Base-by-base conservation (phyloP, 2,888 invertebrate species). In the Phragmatobia fuliginosa region DNA sequence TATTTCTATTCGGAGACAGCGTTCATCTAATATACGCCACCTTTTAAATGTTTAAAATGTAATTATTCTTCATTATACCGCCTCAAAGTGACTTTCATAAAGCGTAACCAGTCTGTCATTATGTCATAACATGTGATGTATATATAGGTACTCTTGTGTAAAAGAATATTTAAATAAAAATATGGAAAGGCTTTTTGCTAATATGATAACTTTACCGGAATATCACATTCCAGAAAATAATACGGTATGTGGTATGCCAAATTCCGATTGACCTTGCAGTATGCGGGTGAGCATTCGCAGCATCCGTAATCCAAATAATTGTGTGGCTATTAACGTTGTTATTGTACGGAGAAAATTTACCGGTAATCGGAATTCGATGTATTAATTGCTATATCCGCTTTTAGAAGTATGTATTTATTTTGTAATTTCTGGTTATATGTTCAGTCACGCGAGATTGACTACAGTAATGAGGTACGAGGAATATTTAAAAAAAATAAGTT, bases 161-260 rank as follows among this genome's bases (percentile, higher is more conserved):
- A 7, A 45, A 45, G 21, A 6, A 45, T 21, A 21, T 45, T 45
- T 21, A 45, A 45, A 45, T 21, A 21, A 45, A 45, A 45, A 8
- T 45, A 45, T 41, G 0, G 21, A 8, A 16, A 21, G 8, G 21
- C 8, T 45, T 45, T 45, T 45, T 2, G 45, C 1, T 45, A 8
- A 4, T 52, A 52, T 25, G 56, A 25, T 28, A 8, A 28, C 52
- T 25, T 14, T 4, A 56, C 25, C 28, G 16, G 28, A 56, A 56
- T 28, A 56, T 56, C 16, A 28, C 5, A 16, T 28, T 56, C 25
- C 25, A 56, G 25, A 56, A 25, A 56, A 28, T 11, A 28, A 25
- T 52, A 25, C n/a, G 52, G n/a, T 52, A 52, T 56, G 25, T 28
- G 56, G 56, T 16, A 28, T 56, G 56, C 56, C 56, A 56, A 56